A percentile compares a stretch with the other conserved stretches of the same genome.
Conservation (phyloP, 2,113 vertebrate species). For the Psilopogon haemacephalus region DNA sequence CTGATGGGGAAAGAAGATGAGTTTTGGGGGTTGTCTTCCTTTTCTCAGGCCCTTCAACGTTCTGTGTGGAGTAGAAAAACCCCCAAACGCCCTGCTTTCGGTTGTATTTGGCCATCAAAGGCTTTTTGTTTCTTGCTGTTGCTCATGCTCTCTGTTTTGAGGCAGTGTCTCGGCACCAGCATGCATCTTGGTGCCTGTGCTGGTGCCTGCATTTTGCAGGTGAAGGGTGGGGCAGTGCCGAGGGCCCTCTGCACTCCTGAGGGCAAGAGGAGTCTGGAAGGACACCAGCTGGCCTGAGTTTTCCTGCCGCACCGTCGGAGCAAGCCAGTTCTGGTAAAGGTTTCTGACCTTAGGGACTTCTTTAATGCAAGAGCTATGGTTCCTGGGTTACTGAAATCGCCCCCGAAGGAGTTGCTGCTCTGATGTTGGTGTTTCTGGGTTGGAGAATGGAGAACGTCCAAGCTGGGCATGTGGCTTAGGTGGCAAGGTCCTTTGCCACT, state of each 20-base stretch:
- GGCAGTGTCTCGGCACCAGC: background rate
- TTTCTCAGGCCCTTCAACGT: background rate
- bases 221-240: background rate
- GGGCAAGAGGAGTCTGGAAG: background rate
- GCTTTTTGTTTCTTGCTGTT: background rate
- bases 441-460: background rate
- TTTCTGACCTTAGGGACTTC: background rate
- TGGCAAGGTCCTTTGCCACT: background rate
- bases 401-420: background rate
- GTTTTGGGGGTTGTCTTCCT: background rate
- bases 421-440: background rate
- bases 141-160: background rate
- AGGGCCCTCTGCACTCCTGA: background rate
- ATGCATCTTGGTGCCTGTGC: background rate
- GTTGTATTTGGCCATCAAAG: fast-evolving
- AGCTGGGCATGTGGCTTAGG: background rate
- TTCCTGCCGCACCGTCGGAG: background rate
- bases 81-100: background rate
- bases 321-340: background rate
- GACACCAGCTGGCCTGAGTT: background rate
- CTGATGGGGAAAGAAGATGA: background rate
- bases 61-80: background rate
- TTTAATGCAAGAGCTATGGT: background rate
- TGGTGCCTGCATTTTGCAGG: background rate
- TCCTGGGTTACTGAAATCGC: background rate